These are phyloP conservation scores for Neosilurus hyrtlii DNA, from an alignment of 2,797 vertebrate genomes.

Conservation along the genomic window DNA sequence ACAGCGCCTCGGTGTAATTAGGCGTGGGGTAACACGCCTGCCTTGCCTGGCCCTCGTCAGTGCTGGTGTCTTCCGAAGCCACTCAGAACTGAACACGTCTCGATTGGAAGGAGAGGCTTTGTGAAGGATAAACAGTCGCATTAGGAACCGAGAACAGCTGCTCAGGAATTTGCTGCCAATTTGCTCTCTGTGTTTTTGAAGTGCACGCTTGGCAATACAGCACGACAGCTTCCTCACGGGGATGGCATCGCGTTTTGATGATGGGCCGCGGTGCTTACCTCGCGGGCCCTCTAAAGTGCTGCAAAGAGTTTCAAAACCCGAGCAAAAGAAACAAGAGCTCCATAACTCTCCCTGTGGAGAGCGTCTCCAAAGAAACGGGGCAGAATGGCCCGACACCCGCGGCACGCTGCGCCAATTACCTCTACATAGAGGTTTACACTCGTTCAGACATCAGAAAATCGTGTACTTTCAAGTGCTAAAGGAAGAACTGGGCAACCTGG, in stretches of 20 bases:
- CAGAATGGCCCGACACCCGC: conserved; percentile 63
- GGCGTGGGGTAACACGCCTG: background rate
- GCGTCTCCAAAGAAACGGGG: conserved; percentile 57
- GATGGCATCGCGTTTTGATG: conserved; percentile 13
- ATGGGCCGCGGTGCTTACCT: conserved; percentile 27
- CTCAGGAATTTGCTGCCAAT: conserved; percentile 42
- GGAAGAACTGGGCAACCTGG: background rate
- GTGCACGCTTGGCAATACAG: conserved; percentile 28
- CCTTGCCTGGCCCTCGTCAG: conserved; percentile 1
- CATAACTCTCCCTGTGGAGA: conserved; percentile 56
- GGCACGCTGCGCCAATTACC: conserved; percentile 72
- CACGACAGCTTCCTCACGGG: conserved; percentile 19
- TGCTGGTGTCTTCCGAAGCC: conserved; percentile 4
- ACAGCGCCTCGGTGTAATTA: background rate
- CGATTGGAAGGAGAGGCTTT: conserved; percentile 33
- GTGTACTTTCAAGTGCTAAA: background rate
- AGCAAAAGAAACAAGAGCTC: conserved; percentile 49
- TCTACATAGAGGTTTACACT: conserved; percentile 63
- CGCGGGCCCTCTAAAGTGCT: conserved; percentile 28
- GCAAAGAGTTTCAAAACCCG: conserved; percentile 28
- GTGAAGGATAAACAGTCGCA: conserved; percentile 46
- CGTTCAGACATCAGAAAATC: conserved; percentile 22
- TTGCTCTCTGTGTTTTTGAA: conserved; percentile 46
- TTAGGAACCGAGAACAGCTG: conserved; percentile 47
- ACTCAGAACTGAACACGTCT: conserved; percentile 24